Percentiles rank a stretch among this genome's conserved stretches.
Evolutionary conservation across 2,113 vertebrate genomes (phyloP).

Genomic region (Cinclus mexicanus): DNA sequence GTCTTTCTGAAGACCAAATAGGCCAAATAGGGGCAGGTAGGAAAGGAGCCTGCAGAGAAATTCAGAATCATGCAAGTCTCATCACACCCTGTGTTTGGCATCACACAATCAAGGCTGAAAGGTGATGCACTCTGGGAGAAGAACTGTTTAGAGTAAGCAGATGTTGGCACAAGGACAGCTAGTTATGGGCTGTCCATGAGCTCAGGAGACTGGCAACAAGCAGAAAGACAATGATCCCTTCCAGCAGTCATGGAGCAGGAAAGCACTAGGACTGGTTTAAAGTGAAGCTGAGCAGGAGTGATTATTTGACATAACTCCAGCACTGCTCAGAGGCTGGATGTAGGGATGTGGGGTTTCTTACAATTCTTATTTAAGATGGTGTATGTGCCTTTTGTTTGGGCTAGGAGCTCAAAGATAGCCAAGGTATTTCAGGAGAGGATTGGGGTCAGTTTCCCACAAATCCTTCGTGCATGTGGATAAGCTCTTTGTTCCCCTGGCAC

Average conservation of each 20-base stretch:
- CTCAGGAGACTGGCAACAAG: background rate
- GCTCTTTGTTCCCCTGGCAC: background rate
- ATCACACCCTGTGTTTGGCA: background rate
- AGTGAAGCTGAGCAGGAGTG: background rate
- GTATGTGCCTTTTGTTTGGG: background rate
- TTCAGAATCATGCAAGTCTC: rapidly evolving
- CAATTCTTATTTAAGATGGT: background rate
- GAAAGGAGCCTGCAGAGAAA: background rate
- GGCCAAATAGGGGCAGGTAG: background rate
- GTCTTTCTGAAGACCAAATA: background rate
- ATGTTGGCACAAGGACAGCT: background rate
- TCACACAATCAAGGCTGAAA: background rate
- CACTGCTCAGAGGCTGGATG: background rate
- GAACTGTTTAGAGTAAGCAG: background rate
- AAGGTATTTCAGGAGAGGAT: background rate
- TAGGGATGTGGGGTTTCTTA: background rate
- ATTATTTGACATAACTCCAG: background rate
- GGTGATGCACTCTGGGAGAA: background rate
- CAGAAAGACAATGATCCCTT: background rate
- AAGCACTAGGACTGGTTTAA: background rate
- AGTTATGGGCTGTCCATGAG: background rate
- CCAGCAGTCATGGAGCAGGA: background rate
- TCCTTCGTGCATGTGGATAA: background rate
- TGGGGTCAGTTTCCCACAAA: background rate
- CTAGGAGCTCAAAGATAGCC: background rate